Percentiles rank a stretch among this genome's conserved stretches.
Conservation (phyloP, 2,797 vertebrate genomes). For the Loriculus beryllinus region DNA sequence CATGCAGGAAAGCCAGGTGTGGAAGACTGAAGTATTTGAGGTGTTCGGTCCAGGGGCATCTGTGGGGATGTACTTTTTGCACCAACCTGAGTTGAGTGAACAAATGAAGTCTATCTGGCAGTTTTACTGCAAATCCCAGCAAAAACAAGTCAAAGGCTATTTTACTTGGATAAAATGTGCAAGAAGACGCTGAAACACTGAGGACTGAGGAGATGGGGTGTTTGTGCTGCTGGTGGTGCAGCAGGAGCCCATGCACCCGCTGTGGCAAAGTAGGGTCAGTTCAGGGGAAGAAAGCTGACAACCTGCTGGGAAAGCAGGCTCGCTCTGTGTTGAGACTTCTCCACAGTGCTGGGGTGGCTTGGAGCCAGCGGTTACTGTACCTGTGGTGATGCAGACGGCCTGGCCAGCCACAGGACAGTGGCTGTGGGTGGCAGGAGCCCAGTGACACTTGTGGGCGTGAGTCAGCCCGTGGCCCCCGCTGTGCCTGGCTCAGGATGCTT, state of each 20-base stretch:
- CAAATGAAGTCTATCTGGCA: background rate
- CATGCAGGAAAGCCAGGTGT: background rate
- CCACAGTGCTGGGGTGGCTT: accelerated
- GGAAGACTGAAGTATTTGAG: background rate
- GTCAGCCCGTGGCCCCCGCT: background rate
- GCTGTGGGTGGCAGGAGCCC: background rate
- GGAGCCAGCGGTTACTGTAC: background rate
- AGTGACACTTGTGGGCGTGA: background rate
- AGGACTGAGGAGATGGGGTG: background rate
- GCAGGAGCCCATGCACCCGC: background rate
- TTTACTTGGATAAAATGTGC: background rate
- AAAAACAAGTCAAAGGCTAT: background rate
- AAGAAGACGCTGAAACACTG: background rate
- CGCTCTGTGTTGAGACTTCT: accelerated
- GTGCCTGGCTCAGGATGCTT: background rate
- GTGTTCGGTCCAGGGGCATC: background rate
- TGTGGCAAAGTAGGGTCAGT: background rate
- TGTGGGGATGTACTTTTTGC: background rate
- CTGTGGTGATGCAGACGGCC: background rate
- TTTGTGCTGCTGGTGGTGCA: background rate
- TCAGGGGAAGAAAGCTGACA: background rate
- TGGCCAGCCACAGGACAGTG: accelerated
- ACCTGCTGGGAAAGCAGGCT: background rate
- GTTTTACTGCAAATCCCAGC: background rate
- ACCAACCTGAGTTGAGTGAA: accelerated